Percentiles rank a stretch among this genome's conserved stretches.
Conservation (phyloP, 2,888 invertebrate genomes). For the Drosophila robusta region DNA sequence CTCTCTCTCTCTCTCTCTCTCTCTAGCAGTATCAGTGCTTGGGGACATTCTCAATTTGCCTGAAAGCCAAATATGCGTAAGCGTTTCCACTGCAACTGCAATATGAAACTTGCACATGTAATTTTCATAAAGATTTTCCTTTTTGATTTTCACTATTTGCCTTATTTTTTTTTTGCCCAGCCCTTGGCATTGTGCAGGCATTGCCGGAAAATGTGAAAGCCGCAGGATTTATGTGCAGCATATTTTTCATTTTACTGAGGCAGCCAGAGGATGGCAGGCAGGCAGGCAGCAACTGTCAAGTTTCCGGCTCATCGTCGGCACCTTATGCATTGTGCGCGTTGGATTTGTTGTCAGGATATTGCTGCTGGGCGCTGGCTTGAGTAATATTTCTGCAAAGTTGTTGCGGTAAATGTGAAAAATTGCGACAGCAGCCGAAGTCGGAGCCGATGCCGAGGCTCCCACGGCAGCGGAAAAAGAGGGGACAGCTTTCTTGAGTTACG, state of each 20-base stretch:
- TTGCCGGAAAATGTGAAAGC: slow-evolving; percentile 54
- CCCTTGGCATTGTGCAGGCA: slow-evolving; percentile 16
- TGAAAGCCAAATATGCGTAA: slow-evolving; percentile 47
- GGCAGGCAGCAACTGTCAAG: slow-evolving; percentile 70
- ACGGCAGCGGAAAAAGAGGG: slow-evolving; percentile 8
- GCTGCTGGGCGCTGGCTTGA: slow-evolving; percentile 60
- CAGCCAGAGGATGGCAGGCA: slow-evolving; percentile 6
- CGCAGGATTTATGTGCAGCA: slow-evolving; percentile 70
- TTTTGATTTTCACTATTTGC: slow-evolving; percentile 19
- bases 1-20: no score
- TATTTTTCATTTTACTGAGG: slow-evolving; percentile 69
- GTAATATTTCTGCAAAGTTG: slow-evolving; percentile 78
- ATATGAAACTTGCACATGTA: slow-evolving; percentile 48
- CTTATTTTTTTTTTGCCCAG: slow-evolving; percentile 13
- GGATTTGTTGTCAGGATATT: slow-evolving; percentile 77
- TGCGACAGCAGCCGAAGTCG: slow-evolving; percentile 45
- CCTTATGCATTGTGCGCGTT: slow-evolving; percentile 70
- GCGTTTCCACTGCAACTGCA: slow-evolving; percentile 21
- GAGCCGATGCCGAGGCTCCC: slow-evolving; percentile 3
- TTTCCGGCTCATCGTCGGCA: slow-evolving; percentile 73
- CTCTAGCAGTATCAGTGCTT: neutral
- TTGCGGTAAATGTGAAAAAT: slow-evolving; percentile 81
- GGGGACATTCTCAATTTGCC: slow-evolving; percentile 56
- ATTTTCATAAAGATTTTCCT: slow-evolving; percentile 47
- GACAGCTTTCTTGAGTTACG: slow-evolving; percentile 57